These are phyloP conservation scores for Botia kubotai DNA, from an alignment of 2,797 vertebrate species.

Conservation along the genomic window DNA sequence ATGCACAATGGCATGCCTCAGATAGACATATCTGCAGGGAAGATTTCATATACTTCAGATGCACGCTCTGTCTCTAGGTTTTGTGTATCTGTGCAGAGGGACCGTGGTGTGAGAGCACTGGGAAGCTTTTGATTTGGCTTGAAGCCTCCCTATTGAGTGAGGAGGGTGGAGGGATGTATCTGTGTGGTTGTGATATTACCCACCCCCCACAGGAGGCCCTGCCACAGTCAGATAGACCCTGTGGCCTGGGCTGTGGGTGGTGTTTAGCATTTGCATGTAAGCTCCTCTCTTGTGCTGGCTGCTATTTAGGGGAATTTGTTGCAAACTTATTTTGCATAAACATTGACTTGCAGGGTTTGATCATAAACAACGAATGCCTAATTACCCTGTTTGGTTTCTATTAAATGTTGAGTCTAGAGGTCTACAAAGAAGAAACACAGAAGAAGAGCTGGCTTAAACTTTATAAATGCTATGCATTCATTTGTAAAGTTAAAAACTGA, in stretches of 20 bases:
- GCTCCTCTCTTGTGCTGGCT: slow-evolving; percentile 37
- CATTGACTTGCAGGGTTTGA: slow-evolving; percentile 23
- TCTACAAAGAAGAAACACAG: too few species aligned
- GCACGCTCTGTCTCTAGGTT: slow-evolving; percentile 18
- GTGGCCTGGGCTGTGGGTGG: slow-evolving; percentile 51
- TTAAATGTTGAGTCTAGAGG: neutral
- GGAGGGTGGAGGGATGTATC: slow-evolving; percentile 59
- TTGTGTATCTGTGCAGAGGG: slow-evolving; percentile 44
- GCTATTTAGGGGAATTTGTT: slow-evolving; percentile 50
- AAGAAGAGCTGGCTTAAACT: too few species aligned
- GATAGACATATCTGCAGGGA: slow-evolving; percentile 18
- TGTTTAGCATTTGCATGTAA: slow-evolving; percentile 52
- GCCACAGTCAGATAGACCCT: slow-evolving; percentile 47
- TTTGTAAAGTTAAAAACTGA: too few species aligned
- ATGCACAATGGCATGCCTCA: neutral
- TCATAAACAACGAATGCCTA: slow-evolving; percentile 13
- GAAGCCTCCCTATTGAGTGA: slow-evolving; percentile 49
- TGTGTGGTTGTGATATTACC: slow-evolving; percentile 62
- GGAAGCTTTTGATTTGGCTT: slow-evolving; percentile 61
- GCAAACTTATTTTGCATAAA: slow-evolving; percentile 49
- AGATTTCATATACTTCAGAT: slow-evolving; percentile 13
- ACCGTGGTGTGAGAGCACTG: slow-evolving; percentile 63
- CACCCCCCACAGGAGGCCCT: slow-evolving; percentile 32
- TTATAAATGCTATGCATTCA: too few species aligned
- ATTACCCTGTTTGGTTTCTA: slow-evolving; percentile 11